phyloP scores from a whole-genome alignment of 2,888 invertebrate species.

The Spisula subtruncata region DNA sequence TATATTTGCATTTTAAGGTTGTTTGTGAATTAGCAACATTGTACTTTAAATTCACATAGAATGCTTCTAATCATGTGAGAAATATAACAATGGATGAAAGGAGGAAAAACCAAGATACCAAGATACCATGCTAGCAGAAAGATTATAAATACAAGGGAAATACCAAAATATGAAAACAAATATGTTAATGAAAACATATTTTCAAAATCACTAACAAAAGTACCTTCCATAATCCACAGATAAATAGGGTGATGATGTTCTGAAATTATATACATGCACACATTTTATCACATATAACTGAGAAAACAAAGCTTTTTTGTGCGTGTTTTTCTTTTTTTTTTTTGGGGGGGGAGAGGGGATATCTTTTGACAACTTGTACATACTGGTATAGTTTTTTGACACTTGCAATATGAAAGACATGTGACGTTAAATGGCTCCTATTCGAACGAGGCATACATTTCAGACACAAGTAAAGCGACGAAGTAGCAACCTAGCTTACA shows the following conservation, averaged over 20 bases:
- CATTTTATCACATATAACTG: conserved; percentile 38
- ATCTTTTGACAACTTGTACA: no score
- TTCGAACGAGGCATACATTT: background rate
- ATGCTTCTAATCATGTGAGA: background rate
- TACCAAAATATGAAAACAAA: background rate
- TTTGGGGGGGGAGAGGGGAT: no score
- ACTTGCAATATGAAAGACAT: no score
- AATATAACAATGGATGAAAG: background rate
- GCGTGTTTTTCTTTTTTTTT: no score
- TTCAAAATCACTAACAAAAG: conserved; percentile 22
- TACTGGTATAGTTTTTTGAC: no score
- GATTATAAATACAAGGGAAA: conserved; percentile 15
- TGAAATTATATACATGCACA: conserved; percentile 72
- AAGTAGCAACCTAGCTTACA: no score
- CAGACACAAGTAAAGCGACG: no score
- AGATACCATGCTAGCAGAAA: conserved; percentile 28
- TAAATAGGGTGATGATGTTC: conserved; percentile 72
- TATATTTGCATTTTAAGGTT: background rate
- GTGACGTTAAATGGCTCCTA: no score
- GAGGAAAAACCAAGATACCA: background rate
- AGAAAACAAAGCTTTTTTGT: conserved; percentile 34
- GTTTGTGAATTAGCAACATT: background rate
- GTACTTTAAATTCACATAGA: no score
- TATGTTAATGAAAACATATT: conserved; percentile 25
- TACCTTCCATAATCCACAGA: conserved; percentile 72